Base-by-base conservation (phyloP, 2,797 vertebrate species). In the Enteromius fasciolatus region DNA sequence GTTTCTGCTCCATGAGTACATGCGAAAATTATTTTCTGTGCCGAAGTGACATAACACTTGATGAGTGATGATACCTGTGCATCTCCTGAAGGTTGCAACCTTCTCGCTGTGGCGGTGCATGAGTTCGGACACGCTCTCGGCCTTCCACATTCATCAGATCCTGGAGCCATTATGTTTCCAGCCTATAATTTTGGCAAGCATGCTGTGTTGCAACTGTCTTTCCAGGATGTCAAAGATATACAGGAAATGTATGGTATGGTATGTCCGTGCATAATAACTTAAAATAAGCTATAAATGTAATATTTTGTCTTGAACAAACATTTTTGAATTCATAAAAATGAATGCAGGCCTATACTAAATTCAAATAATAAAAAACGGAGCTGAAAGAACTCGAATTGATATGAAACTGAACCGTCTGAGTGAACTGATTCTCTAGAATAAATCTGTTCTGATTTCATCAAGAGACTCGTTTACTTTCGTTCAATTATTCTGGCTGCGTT, bases 71-170 rank as follows among this genome's bases (percentile, higher is more conserved):
- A 11, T 20, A n/a, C 0, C 66, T 67, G 6, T 91, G 68, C 82
- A 39, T 86, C 11, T 52, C 11, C 23, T 78, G 3, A 41, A 97
- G 96, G 96, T 31, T 94, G 94, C 87, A 96, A 95, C 88, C 90
- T 97, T 39, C 95, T 96, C 85, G 93, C 95, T 50, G 96, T 97
- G 75, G 95, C 96, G 23, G 94, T 94, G 76, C 96, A 97, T 86
- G 97, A 97, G 86, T 95, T 98, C 83, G 96, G 96, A 28, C 97
- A 98, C 17, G 95, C 96, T 0, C 89, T 98, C 25, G 96, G 96
- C 44, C 94, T 98, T 4, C 86, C 92, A 18, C 96, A 98, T 88
- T 96, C 96, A 3, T 90, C 93, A 73, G 96, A 98, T 79, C 95
- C 94, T 0, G 96, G 97, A 25, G 95, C 96, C 1, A 85, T 97